Evolutionary conservation across 2,888 invertebrate genomes (phyloP).

Genomic region (Acanthopleura granulata): DNA sequence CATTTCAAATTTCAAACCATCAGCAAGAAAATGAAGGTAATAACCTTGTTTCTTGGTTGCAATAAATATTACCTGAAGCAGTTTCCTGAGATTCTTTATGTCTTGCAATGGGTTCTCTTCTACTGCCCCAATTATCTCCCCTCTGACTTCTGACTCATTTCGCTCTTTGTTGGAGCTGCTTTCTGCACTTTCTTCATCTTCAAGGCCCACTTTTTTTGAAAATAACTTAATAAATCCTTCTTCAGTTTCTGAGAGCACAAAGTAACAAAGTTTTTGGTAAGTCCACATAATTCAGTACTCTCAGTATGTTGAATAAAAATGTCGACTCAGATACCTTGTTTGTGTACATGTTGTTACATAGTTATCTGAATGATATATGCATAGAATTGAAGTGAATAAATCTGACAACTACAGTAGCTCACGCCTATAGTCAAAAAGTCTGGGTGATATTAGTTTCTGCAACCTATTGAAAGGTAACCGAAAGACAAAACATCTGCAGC

Average conservation of each 20-base stretch:
- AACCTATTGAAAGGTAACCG: no score
- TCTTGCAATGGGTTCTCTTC: constrained; percentile 26
- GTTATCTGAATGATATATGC: no score
- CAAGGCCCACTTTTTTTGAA: constrained; percentile 53
- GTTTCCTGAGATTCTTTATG: constrained; percentile 52
- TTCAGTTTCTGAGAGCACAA: constrained; percentile 63
- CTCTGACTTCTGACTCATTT: constrained; percentile 26
- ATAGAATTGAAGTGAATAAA: no score
- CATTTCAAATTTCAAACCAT: no score
- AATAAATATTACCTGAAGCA: constrained; percentile 44
- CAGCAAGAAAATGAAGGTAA: no score
- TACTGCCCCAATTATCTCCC: constrained; percentile 28
- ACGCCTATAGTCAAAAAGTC: neutral
- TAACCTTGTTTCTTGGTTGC: no score
- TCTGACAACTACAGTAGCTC: no score
- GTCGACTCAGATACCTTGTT: no score
- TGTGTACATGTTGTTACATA: no score
- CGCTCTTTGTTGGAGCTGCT: constrained; percentile 31
- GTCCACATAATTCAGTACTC: neutral
- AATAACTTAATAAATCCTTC: constrained; percentile 69
- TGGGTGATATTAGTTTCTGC: neutral
- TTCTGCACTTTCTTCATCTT: constrained; percentile 30
- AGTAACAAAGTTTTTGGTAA: neutral
- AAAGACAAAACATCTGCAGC: no score
- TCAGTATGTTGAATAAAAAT: no score